These are phyloP conservation scores for Sarcophaga bullata DNA, from an alignment of 1,140 invertebrate genomes.

Conservation along the genomic window DNA sequence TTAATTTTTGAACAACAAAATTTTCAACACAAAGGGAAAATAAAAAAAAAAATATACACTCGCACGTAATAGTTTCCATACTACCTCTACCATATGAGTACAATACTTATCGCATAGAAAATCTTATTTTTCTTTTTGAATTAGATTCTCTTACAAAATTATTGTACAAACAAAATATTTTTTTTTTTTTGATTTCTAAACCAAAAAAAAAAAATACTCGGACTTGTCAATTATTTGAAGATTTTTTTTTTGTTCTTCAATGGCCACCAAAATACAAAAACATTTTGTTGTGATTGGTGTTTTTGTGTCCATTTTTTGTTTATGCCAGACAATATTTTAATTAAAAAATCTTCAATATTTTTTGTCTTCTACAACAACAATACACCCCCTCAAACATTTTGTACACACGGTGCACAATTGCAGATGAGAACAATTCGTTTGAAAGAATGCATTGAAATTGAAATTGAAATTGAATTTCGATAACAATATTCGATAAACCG, in stretches of 20 bases:
- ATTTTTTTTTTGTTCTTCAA: background rate
- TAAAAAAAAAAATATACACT: no score
- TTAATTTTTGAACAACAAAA: background rate
- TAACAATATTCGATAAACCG: no score
- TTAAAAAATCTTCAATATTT: background rate
- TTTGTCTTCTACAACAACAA: background rate
- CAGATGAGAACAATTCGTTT: background rate
- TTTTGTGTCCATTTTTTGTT: no score
- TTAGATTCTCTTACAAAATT: background rate
- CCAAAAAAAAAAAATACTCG: background rate
- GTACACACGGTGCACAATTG: background rate
- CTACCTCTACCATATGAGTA: no score
- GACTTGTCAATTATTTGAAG: background rate
- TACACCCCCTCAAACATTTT: background rate
- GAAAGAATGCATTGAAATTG: no score
- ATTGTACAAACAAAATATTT: no score
- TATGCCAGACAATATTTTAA: background rate
- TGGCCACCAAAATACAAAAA: background rate
- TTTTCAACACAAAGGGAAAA: background rate
- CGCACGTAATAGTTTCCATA: background rate
- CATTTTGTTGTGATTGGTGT: no score
- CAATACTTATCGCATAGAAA: background rate
- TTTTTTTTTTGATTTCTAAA: background rate
- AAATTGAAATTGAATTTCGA: no score
- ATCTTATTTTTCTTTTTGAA: background rate